Conservation (phyloP, 2,797 vertebrate genomes). For the Esox lucius region DNA sequence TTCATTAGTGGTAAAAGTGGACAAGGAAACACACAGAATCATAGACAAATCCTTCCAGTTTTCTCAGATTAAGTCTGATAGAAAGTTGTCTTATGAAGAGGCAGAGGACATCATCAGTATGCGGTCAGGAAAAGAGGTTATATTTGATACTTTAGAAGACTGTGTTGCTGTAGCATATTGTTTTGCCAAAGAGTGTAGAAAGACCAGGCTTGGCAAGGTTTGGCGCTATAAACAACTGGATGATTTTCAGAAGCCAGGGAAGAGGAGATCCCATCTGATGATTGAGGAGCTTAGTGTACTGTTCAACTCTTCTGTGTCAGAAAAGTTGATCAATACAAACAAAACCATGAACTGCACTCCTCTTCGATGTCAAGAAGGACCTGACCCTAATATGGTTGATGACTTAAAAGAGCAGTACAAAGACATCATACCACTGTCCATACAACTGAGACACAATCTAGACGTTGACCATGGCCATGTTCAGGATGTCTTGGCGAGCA, state of each 20-base stretch:
- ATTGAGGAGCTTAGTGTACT: slow-evolving; percentile 82
- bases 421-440: slow-evolving; percentile 75
- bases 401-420: slow-evolving; percentile 60
- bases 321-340: slow-evolving; percentile 63
- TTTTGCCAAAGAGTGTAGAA: slow-evolving; percentile 72
- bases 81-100: slow-evolving; percentile 75
- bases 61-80: slow-evolving; percentile 70
- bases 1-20: slow-evolving; percentile 73
- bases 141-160: slow-evolving; percentile 63
- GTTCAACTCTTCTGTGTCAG: slow-evolving; percentile 75
- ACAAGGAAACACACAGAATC: slow-evolving; percentile 64
- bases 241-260: slow-evolving; percentile 67
- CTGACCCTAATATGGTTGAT: slow-evolving; percentile 46
- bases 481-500: neutral
- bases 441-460: slow-evolving; percentile 73
- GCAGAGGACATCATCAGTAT: slow-evolving; percentile 68
- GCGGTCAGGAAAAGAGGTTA: neutral
- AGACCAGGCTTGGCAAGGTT: slow-evolving; percentile 62
- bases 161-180: slow-evolving; percentile 70
- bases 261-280: slow-evolving; percentile 73
- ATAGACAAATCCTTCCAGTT: slow-evolving; percentile 40
- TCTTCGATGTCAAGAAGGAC: slow-evolving; percentile 73
- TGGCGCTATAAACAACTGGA: slow-evolving; percentile 71
- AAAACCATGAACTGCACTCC: slow-evolving; percentile 65
- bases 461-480: neutral